Conservation (phyloP, 92 coral and sea anemone species). For the Paragorgia papillata region DNA sequence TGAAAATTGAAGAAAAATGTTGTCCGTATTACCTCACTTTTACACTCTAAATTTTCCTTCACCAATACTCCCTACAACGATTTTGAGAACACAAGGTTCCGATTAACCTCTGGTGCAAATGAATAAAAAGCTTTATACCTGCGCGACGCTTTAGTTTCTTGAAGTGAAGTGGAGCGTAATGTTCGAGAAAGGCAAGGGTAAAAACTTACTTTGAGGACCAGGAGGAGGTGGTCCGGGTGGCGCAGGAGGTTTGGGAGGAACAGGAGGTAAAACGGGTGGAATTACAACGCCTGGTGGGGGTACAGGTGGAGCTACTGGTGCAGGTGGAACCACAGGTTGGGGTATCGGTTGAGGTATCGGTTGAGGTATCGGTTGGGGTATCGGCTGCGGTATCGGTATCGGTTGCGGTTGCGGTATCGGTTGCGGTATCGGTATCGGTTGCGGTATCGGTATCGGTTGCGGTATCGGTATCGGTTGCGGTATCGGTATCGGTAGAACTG, state of each 20-base stretch:
- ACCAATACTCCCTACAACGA: too few species aligned
- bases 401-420: too few species aligned
- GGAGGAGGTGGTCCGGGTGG: conserved; percentile 28
- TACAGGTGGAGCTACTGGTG: background rate
- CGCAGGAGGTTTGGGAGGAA: conserved; percentile 19
- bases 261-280: conserved; percentile 14
- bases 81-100: too few species aligned
- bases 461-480: background rate
- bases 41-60: too few species aligned
- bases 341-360: conserved; percentile 8
- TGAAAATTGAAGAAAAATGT: too few species aligned
- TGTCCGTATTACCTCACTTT: too few species aligned
- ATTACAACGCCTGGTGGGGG: conserved; percentile 7
- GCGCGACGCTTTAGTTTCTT: too few species aligned
- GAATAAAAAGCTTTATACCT: too few species aligned
- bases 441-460: background rate
- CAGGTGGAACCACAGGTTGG: background rate
- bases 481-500: too few species aligned
- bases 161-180: too few species aligned
- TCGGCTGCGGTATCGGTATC: background rate
- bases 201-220: conserved; percentile 36
- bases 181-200: too few species aligned
- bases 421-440: background rate
- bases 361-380: conserved; percentile 4
- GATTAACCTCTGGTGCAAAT: too few species aligned